These are phyloP conservation scores for Pituophis catenifer DNA, from an alignment of 2,113 vertebrate species.

Conservation along the genomic window DNA sequence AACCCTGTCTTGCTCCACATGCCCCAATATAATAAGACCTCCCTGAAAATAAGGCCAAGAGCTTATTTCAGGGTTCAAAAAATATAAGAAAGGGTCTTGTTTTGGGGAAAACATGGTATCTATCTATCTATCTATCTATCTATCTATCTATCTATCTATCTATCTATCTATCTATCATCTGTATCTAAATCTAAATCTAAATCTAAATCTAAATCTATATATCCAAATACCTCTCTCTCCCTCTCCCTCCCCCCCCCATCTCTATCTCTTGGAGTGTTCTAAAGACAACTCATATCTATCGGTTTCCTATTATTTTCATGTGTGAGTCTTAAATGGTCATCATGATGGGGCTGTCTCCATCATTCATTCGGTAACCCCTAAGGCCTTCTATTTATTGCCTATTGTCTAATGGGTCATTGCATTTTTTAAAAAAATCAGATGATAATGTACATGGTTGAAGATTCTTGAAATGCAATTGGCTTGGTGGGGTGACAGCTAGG, in stretches of 20 bases:
- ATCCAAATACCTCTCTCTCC: slow-evolving; percentile 41
- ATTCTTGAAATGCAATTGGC: slow-evolving; percentile 38
- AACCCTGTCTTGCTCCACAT: too few species aligned
- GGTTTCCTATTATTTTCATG: slow-evolving; percentile 52
- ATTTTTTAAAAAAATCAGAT: slow-evolving; percentile 42
- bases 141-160: slow-evolving; percentile 58
- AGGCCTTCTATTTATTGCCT: slow-evolving; percentile 46
- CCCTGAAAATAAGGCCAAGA: too few species aligned
- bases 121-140: slow-evolving; percentile 42
- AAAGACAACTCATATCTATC: slow-evolving; percentile 63
- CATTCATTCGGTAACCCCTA: slow-evolving; percentile 32
- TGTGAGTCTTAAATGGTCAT: slow-evolving; percentile 44
- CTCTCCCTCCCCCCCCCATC: too few species aligned
- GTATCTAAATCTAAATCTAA: too few species aligned
- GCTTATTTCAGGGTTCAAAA: too few species aligned
- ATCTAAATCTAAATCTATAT: too few species aligned
- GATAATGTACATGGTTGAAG: slow-evolving; percentile 6
- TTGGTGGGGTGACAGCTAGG: slow-evolving; percentile 44
- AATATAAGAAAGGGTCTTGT: too few species aligned
- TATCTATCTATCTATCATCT: slow-evolving; percentile 34
- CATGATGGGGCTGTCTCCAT: slow-evolving; percentile 42
- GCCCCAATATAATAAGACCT: too few species aligned
- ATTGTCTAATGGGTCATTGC: slow-evolving; percentile 18
- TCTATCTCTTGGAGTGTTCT: too few species aligned
- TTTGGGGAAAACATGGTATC: too few species aligned